A percentile compares a stretch with the other conserved stretches of the same genome.
Conservation (phyloP, 2,797 vertebrate species). For the Trachops cirrhosus region DNA sequence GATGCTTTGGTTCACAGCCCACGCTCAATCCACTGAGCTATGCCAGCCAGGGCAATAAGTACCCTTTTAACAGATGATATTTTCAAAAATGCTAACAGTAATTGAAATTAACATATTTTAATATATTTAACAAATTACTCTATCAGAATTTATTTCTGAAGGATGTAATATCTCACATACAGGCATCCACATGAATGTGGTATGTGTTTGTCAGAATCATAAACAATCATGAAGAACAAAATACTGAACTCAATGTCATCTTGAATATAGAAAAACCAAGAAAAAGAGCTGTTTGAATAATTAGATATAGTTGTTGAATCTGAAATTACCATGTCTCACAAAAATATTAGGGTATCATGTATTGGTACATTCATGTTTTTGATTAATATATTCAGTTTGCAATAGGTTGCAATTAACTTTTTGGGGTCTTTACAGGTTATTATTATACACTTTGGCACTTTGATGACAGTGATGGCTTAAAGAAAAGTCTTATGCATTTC, state of each 20-base stretch:
- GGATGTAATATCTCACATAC: background rate
- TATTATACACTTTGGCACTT: background rate
- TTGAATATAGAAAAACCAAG: background rate
- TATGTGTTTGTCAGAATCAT: background rate
- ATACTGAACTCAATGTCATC: background rate
- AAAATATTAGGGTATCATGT: background rate
- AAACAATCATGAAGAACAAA: background rate
- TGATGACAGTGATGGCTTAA: background rate
- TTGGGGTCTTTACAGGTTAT: background rate
- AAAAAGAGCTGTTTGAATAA: background rate
- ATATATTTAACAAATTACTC: constrained; percentile 5
- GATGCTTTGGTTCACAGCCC: too few relatives aligned
- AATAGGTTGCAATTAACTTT: background rate
- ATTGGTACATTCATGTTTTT: background rate
- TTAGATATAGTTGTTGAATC: background rate
- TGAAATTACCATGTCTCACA: background rate
- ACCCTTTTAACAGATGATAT: background rate
- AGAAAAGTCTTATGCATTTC: background rate
- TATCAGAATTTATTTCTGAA: background rate
- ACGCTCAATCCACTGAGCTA: too few relatives aligned
- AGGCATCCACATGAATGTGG: background rate
- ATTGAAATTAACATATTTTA: background rate
- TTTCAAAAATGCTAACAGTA: background rate
- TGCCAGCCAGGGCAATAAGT: too few relatives aligned
- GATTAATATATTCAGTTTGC: background rate